Evolutionary conservation across 2,888 invertebrate genomes (phyloP).

Genomic region (Mechanitis messenoides): DNA sequence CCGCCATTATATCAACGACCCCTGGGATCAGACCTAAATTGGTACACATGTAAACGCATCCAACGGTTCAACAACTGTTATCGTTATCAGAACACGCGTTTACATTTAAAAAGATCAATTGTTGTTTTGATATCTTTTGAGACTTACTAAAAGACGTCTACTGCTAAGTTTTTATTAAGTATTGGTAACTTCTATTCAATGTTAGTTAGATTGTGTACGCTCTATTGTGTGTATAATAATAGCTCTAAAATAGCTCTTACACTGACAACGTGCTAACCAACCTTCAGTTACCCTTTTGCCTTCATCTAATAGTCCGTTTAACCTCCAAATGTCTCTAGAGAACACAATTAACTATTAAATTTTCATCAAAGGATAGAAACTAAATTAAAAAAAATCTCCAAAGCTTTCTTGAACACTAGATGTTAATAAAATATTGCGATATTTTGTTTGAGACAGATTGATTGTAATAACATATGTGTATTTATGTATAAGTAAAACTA

Average conservation of each 20-base stretch:
- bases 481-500: too few species aligned
- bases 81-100: conserved; percentile 16
- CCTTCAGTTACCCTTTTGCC: conserved; percentile 6
- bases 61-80: conserved; percentile 17
- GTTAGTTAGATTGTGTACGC: not conserved
- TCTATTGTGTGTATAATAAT: not conserved
- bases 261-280: not conserved
- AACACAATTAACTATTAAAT: not conserved
- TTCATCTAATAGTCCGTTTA: not conserved
- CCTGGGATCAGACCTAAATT: conserved; percentile 46
- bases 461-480: too few species aligned
- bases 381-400: not conserved
- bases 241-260: not conserved
- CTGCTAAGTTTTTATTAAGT: not conserved
- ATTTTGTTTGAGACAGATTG: too few species aligned
- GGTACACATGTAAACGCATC: conserved; percentile 41
- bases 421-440: too few species aligned
- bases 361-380: conserved; percentile 1
- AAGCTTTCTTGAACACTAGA: too few species aligned
- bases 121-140: too few species aligned
- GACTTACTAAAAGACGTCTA: too few species aligned
- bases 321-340: conserved; percentile 4
- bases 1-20: conserved; percentile 48
- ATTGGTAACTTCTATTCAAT: not conserved
- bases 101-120: too few species aligned